Percentiles rank a stretch among this genome's conserved stretches.
Conservation (phyloP, 1,140 invertebrate species). For the Trinorchestia longiramus region DNA sequence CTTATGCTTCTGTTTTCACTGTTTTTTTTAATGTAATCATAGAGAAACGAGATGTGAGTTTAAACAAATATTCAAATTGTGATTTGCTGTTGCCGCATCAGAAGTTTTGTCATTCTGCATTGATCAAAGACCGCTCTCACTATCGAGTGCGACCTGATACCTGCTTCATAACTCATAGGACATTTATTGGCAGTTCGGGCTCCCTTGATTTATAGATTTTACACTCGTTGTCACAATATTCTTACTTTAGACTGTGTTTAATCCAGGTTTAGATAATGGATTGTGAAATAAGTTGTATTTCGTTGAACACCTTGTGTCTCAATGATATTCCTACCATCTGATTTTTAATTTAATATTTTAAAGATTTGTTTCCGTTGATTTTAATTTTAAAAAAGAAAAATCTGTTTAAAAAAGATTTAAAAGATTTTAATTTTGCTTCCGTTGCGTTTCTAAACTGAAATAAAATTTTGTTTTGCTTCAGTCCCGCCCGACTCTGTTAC, state of each 20-base stretch:
- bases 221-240: background rate
- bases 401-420: too few relatives aligned
- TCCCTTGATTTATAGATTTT: background rate
- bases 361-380: background rate
- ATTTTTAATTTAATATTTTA: background rate
- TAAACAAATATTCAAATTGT: too few relatives aligned
- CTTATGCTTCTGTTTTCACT: too few relatives aligned
- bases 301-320: background rate
- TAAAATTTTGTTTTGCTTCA: slow-evolving; percentile 60
- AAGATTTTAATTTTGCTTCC: too few relatives aligned
- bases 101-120: too few relatives aligned
- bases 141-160: too few relatives aligned
- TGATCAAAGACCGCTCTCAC: too few relatives aligned
- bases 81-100: too few relatives aligned
- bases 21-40: too few relatives aligned
- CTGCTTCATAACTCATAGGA: background rate
- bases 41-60: too few relatives aligned
- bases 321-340: background rate
- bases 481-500: slow-evolving; percentile 71
- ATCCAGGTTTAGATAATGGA: background rate
- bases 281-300: background rate
- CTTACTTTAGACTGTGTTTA: background rate
- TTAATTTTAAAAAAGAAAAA: background rate
- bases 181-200: background rate
- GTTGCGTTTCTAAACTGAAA: background rate